Percentiles rank a stretch among this genome's conserved stretches.
phyloP scores from a whole-genome alignment of 2,888 invertebrate species.

The Euclidia mi region DNA sequence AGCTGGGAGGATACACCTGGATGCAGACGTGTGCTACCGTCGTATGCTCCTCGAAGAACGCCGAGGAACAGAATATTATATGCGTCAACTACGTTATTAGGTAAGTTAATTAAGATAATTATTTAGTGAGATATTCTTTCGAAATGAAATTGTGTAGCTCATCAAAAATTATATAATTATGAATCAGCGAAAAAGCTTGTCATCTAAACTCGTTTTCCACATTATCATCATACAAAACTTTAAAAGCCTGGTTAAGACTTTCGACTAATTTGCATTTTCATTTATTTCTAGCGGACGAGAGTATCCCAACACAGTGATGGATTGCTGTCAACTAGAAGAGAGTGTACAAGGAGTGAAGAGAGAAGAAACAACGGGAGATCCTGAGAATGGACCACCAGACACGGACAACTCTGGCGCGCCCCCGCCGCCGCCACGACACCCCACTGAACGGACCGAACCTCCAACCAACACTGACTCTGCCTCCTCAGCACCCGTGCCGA shows the following conservation, averaged over 20 bases:
- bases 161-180: too few species aligned
- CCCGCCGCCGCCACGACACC: constrained; percentile 78
- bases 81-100: constrained; percentile 99
- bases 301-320: constrained; percentile 97
- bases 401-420: constrained; percentile 91
- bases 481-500: constrained; percentile 81
- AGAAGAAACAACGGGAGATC: constrained; percentile 95
- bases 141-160: not conserved
- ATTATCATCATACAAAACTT: too few species aligned
- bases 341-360: constrained; percentile 95
- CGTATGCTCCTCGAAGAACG: constrained; percentile 98
- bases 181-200: too few species aligned
- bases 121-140: too few species aligned
- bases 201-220: too few species aligned
- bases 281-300: constrained; percentile 93
- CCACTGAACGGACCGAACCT: constrained; percentile 80
- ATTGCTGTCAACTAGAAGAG: constrained; percentile 97
- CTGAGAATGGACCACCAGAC: constrained; percentile 97
- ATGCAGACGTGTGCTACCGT: constrained; percentile 99
- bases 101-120: constrained; percentile 84
- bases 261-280: not conserved
- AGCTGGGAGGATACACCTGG: constrained; percentile 99
- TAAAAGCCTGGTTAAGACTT: too few species aligned
- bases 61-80: constrained; percentile 99
- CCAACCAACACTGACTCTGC: constrained; percentile 78